These are phyloP conservation scores for Phrixothrix hirtus DNA, from an alignment of 2,888 invertebrate species.

Conservation along the genomic window DNA sequence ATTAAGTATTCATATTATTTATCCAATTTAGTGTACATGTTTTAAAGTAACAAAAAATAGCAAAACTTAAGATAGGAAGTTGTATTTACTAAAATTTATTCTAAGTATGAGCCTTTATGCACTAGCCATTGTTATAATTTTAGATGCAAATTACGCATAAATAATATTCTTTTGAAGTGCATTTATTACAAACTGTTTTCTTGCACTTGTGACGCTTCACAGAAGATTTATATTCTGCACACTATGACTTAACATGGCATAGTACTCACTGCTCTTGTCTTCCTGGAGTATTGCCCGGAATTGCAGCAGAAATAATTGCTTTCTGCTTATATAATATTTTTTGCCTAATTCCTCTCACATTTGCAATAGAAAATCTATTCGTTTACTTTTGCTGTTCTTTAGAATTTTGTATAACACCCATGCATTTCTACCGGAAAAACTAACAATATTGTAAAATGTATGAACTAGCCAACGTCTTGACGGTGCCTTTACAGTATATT, in stretches of 20 bases:
- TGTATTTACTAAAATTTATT: no score
- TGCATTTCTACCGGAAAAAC: not conserved
- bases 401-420: not conserved
- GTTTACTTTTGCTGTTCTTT: not conserved
- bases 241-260: not conserved
- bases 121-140: no score
- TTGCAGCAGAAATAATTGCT: not conserved
- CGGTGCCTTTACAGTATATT: not conserved
- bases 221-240: not conserved
- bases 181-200: not conserved
- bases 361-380: constrained; percentile 1
- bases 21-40: no score
- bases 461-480: constrained; percentile 2
- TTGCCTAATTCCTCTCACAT: not conserved
- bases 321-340: not conserved
- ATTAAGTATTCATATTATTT: no score
- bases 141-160: no score
- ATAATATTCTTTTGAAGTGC: no score
- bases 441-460: not conserved
- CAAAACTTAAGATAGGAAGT: no score
- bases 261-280: not conserved
- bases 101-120: no score
- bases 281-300: not conserved
- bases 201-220: not conserved
- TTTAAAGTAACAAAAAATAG: no score